A percentile compares a stretch with the other conserved stretches of the same genome.
Conservation (phyloP, 2,113 vertebrate genomes). For the Salvelinus sp. region DNA sequence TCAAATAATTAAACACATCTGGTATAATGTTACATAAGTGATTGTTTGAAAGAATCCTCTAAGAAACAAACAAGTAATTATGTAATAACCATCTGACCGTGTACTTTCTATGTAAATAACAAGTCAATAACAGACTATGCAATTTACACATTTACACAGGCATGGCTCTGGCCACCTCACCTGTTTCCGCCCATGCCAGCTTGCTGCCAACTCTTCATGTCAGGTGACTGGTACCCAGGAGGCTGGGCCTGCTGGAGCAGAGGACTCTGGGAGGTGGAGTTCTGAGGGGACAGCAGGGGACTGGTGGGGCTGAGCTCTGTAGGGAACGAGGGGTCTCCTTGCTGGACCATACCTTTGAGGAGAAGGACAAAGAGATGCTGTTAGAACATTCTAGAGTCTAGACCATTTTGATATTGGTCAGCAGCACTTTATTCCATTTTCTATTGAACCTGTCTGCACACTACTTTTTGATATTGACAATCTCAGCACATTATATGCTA, state of each 20-base stretch:
- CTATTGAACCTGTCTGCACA: too few species aligned
- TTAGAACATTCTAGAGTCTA: not conserved
- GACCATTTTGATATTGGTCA: too few species aligned
- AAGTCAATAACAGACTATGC: too few species aligned
- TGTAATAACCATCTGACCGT: not conserved
- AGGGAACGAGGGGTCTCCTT: constrained; percentile 81
- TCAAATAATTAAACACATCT: too few species aligned
- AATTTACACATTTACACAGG: not conserved
- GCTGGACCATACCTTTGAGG: constrained; percentile 81
- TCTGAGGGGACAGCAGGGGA: constrained; percentile 87
- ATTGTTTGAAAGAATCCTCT: too few species aligned
- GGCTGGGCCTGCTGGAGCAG: constrained; percentile 84
- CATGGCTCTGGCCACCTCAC: constrained; percentile 59
- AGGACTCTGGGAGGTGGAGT: constrained; percentile 85
- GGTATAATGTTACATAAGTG: too few species aligned
- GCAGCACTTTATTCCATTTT: too few species aligned
- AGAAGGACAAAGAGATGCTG: not conserved
- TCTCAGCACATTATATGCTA: too few species aligned
- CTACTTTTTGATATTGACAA: too few species aligned
- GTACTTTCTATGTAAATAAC: not conserved
- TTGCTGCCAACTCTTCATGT: constrained; percentile 92
- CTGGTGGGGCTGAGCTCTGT: constrained; percentile 87
- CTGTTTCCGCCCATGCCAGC: constrained; percentile 79
- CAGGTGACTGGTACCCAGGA: constrained; percentile 88
- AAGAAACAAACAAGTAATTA: too few species aligned